Evolutionary conservation across 2,797 vertebrate genomes (phyloP).

Genomic region (Phrynocephalus forsythii): DNA sequence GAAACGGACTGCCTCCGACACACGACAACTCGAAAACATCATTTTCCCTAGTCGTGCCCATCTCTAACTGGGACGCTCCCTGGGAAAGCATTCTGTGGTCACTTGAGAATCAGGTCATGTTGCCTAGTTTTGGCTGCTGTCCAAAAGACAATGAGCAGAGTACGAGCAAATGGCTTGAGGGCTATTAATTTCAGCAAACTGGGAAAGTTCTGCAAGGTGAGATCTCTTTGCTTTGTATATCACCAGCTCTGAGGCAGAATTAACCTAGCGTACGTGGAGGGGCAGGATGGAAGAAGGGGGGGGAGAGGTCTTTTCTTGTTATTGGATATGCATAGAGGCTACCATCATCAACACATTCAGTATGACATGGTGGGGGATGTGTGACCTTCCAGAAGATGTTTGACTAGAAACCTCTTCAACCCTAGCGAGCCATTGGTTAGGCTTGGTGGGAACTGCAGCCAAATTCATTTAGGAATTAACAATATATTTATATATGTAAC

Average conservation of each 20-base stretch:
- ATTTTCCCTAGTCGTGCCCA: too few relatives aligned
- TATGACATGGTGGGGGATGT: background rate
- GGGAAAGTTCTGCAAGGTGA: conserved; percentile 22
- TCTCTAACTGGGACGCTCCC: background rate
- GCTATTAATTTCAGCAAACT: conserved; percentile 30
- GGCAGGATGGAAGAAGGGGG: background rate
- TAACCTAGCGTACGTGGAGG: background rate
- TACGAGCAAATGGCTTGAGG: conserved; percentile 3
- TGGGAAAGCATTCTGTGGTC: background rate
- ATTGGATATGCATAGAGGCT: background rate
- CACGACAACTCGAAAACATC: too few relatives aligned
- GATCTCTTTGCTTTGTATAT: conserved; percentile 3
- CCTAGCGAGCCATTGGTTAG: background rate
- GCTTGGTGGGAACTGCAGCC: background rate
- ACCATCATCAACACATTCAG: background rate
- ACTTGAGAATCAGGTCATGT: conserved; percentile 13
- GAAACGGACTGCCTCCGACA: too few relatives aligned
- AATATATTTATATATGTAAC: too few relatives aligned
- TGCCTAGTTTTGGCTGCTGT: conserved; percentile 13
- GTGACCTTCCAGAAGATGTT: background rate
- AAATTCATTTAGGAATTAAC: background rate
- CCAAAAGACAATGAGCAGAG: conserved; percentile 18
- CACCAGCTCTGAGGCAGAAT: conserved; percentile 3
- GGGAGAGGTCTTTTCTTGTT: background rate
- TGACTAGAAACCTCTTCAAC: background rate